Evolutionary conservation across 2,888 invertebrate species (phyloP).

Genomic region (Zonitis immaculata): DNA sequence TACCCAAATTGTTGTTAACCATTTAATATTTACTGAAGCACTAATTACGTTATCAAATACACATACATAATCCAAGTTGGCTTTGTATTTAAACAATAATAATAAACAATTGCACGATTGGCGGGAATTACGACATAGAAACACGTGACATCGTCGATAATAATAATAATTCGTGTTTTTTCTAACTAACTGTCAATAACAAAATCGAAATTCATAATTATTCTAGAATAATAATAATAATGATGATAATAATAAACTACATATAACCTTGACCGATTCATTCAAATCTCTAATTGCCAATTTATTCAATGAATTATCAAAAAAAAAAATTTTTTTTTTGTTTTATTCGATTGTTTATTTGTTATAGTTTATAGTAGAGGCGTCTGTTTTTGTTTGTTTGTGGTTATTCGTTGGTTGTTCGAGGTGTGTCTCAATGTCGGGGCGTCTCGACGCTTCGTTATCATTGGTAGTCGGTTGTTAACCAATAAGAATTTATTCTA

Average conservation of each 20-base stretch:
- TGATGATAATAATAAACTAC: neutral
- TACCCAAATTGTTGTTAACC: slow-evolving; percentile 1
- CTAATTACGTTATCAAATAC: slow-evolving; percentile 4
- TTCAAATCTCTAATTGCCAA: slow-evolving; percentile 1
- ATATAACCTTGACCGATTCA: neutral
- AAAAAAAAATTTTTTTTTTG: neutral
- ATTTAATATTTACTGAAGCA: neutral
- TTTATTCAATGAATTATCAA: neutral
- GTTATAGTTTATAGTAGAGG: no score
- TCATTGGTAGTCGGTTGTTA: neutral
- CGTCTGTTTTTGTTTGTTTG: no score
- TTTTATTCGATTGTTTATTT: no score
- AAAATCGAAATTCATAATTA: no score
- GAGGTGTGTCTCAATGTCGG: neutral
- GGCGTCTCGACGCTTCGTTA: slow-evolving; percentile 1
- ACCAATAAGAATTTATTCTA: neutral
- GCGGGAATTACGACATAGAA: slow-evolving; percentile 1
- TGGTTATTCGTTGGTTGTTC: neutral
- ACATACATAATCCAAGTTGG: neutral
- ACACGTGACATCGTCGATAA: neutral
- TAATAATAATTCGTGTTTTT: no score
- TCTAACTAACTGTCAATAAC: no score
- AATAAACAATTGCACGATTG: neutral
- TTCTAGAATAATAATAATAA: neutral
- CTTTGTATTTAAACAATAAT: neutral